Conservation (phyloP, 2,888 invertebrate genomes). For the Caenorhabditis virilis region DNA sequence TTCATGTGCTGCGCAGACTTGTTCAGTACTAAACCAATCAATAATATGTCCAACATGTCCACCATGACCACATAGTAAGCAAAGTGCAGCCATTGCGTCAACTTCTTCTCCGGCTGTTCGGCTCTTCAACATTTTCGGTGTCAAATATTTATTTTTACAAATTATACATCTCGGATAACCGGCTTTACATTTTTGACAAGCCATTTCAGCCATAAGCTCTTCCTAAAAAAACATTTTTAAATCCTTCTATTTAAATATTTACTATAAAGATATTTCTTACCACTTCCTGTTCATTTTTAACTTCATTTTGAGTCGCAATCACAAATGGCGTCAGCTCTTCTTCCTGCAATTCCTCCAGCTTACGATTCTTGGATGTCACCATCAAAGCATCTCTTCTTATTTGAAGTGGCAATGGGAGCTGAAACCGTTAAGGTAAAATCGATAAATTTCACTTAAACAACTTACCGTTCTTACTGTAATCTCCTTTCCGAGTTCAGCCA, state of each 20-base stretch:
- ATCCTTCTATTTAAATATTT: background rate
- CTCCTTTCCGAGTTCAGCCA: slow-evolving; percentile 10
- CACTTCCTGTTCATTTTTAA: slow-evolving; percentile 1
- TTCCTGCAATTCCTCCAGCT: background rate
- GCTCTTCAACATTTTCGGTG: background rate
- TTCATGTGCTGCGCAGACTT: too few species aligned
- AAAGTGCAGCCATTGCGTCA: slow-evolving; percentile 17
- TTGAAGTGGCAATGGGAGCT: too few species aligned
- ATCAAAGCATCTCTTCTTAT: background rate
- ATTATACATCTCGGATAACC: slow-evolving; percentile 18
- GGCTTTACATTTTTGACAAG: slow-evolving; percentile 25
- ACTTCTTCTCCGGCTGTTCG: slow-evolving; percentile 17
- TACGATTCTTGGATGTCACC: background rate
- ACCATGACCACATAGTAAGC: slow-evolving; percentile 30
- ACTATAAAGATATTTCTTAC: too few species aligned
- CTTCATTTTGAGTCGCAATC: background rate
- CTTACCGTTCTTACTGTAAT: slow-evolving; percentile 1
- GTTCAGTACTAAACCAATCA: too few species aligned
- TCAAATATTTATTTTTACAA: slow-evolving; percentile 18
- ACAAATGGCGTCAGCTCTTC: background rate
- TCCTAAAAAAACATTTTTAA: background rate
- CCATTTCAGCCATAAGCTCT: slow-evolving; percentile 9
- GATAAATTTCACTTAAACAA: too few species aligned
- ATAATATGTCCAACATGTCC: slow-evolving; percentile 26
- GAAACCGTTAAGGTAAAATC: too few species aligned